Conservation (phyloP, 2,888 invertebrate genomes). For the Drosophila incognita region DNA sequence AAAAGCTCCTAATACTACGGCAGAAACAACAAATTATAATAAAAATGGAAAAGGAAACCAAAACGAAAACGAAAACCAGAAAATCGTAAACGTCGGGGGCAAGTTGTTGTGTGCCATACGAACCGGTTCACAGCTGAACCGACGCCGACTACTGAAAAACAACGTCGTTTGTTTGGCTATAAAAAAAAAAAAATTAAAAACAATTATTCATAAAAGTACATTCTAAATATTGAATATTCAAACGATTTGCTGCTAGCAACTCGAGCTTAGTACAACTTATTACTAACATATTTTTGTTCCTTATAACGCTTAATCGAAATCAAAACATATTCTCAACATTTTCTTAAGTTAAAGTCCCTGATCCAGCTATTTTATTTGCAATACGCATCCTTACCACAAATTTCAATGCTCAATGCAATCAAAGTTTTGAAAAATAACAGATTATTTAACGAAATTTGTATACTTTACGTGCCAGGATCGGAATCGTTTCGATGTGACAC, state of each 20-base stretch:
- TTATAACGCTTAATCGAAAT: not conserved
- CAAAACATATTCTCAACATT: not conserved
- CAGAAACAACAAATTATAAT: slow-evolving; percentile 9
- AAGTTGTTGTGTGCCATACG: slow-evolving; percentile 33
- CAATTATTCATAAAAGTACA: not conserved
- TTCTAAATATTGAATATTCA: not conserved
- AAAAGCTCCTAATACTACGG: slow-evolving; percentile 52
- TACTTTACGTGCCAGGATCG: not conserved
- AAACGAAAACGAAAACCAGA: slow-evolving; percentile 7
- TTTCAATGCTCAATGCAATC: not conserved
- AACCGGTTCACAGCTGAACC: slow-evolving; percentile 32
- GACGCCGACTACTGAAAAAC: not conserved
- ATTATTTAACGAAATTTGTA: not conserved
- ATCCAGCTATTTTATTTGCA: not conserved
- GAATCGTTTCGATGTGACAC: too few species aligned
- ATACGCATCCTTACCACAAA: not conserved
- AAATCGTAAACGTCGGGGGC: slow-evolving; percentile 24
- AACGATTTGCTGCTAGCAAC: not conserved
- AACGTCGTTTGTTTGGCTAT: not conserved
- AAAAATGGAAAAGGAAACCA: slow-evolving; percentile 5
- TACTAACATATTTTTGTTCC: too few species aligned
- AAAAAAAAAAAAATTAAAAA: not conserved
- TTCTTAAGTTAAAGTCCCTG: not conserved
- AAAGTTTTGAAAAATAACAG: not conserved
- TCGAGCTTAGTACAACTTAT: not conserved